phyloP scores from a whole-genome alignment of 2,113 vertebrate species.

The Hemichromis elongatus region DNA sequence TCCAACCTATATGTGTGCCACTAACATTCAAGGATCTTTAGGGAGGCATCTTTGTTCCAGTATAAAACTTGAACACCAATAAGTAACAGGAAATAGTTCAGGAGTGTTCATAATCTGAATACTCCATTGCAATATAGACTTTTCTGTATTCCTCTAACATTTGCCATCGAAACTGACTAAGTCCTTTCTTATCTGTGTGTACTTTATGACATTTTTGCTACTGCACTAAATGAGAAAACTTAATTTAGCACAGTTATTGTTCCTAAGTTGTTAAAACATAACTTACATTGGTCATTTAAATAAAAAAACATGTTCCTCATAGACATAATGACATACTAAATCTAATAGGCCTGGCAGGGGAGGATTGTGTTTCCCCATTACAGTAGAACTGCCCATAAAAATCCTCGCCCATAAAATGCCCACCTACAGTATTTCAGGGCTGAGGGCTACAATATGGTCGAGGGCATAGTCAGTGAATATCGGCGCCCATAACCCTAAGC shows the following conservation, averaged over 20 bases:
- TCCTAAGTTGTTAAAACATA: slow-evolving; percentile 45
- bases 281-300: slow-evolving; percentile 41
- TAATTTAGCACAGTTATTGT: slow-evolving; percentile 47
- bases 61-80: not conserved
- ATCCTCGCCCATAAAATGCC: not conserved
- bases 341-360: slow-evolving; percentile 10
- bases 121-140: not conserved
- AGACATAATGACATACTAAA: slow-evolving; percentile 57
- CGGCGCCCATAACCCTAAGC: not conserved
- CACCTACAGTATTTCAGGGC: not conserved
- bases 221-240: slow-evolving; percentile 21
- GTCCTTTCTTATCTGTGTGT: not conserved
- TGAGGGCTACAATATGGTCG: not conserved
- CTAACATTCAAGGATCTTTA: not conserved
- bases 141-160: not conserved
- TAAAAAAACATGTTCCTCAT: slow-evolving; percentile 4
- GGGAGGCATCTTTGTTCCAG: not conserved
- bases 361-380: slow-evolving; percentile 7
- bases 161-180: not conserved
- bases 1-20: not conserved
- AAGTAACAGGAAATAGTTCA: not conserved
- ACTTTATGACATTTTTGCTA: slow-evolving; percentile 41
- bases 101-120: not conserved
- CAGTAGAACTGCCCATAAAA: slow-evolving; percentile 16
- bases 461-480: not conserved